Evolutionary conservation across 1,140 invertebrate genomes (phyloP).

Genomic region (Anthonomus grandis): DNA sequence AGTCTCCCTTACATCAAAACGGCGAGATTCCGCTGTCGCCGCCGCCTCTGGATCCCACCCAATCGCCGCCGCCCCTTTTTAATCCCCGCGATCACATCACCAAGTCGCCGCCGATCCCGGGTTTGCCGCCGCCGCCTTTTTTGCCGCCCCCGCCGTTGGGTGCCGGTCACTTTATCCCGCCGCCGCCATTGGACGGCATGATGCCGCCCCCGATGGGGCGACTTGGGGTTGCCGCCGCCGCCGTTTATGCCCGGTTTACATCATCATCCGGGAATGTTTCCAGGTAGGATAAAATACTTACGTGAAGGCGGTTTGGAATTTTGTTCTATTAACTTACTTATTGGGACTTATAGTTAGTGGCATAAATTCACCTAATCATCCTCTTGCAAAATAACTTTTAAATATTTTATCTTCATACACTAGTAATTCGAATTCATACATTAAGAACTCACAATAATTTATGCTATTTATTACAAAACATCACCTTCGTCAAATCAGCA

Average conservation of each 20-base stretch:
- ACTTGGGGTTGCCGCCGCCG: constrained; percentile 40
- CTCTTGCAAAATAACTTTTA: no score
- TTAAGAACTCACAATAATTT: no score
- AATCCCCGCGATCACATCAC: constrained; percentile 48
- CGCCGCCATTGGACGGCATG: constrained; percentile 41
- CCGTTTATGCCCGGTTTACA: constrained; percentile 48
- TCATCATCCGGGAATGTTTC: constrained; percentile 49
- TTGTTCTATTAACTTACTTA: no score
- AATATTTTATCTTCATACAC: no score
- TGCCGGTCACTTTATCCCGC: constrained; percentile 45
- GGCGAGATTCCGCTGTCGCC: constrained; percentile 42
- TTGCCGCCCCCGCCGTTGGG: constrained; percentile 43
- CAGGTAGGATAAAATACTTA: constrained; percentile 45
- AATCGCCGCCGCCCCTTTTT: constrained; percentile 50
- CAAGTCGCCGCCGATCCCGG: constrained; percentile 53
- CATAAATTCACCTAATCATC: no score
- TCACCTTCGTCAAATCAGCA: no score
- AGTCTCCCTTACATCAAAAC: constrained; percentile 44
- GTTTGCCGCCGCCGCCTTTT: constrained; percentile 40
- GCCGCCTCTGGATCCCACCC: constrained; percentile 50
- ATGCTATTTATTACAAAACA: no score
- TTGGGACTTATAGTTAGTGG: no score
- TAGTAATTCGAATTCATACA: no score
- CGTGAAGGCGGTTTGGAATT: no score
- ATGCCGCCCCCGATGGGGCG: constrained; percentile 40